These are phyloP conservation scores for Stegodyphus dumicola DNA, from an alignment of 1,140 invertebrate genomes.

Conservation along the genomic window DNA sequence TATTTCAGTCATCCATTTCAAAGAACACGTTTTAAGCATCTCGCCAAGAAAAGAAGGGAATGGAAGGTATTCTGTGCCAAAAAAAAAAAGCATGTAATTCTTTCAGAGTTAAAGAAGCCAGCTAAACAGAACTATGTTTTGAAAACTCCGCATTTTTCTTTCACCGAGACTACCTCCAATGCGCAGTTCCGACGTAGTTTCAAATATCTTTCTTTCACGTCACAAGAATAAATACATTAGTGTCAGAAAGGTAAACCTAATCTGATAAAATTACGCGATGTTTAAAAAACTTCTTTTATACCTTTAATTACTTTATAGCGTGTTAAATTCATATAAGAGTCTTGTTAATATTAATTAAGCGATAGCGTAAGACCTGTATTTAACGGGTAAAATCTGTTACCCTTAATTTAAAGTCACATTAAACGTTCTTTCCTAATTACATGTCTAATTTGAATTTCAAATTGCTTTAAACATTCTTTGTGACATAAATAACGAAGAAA, in stretches of 20 bases:
- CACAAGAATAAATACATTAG: constrained; percentile 49
- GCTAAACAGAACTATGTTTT: too few species aligned
- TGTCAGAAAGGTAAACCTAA: constrained; percentile 49
- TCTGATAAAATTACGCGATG: constrained; percentile 32
- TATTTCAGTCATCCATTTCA: too few species aligned
- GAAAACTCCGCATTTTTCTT: too few species aligned
- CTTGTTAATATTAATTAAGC: constrained; percentile 55
- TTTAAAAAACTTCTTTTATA: constrained; percentile 10
- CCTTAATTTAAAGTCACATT: constrained; percentile 54
- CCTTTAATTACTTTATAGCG: constrained; percentile 49
- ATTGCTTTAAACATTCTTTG: constrained; percentile 35
- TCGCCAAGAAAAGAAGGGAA: too few species aligned
- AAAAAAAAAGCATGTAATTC: too few species aligned
- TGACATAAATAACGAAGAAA: neutral
- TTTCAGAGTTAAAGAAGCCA: too few species aligned
- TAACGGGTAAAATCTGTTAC: constrained; percentile 45
- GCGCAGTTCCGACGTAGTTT: constrained; percentile 36
- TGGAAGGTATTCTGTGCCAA: too few species aligned
- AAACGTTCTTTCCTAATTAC: constrained; percentile 46
- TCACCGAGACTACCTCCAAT: too few species aligned
- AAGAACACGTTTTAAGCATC: too few species aligned
- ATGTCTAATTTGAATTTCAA: constrained; percentile 56
- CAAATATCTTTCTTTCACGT: constrained; percentile 26
- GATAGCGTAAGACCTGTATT: constrained; percentile 22
- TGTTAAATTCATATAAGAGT: constrained; percentile 50